These are phyloP conservation scores for Melanerpes formicivorus DNA, from an alignment of 2,113 vertebrate species.

Conservation along the genomic window DNA sequence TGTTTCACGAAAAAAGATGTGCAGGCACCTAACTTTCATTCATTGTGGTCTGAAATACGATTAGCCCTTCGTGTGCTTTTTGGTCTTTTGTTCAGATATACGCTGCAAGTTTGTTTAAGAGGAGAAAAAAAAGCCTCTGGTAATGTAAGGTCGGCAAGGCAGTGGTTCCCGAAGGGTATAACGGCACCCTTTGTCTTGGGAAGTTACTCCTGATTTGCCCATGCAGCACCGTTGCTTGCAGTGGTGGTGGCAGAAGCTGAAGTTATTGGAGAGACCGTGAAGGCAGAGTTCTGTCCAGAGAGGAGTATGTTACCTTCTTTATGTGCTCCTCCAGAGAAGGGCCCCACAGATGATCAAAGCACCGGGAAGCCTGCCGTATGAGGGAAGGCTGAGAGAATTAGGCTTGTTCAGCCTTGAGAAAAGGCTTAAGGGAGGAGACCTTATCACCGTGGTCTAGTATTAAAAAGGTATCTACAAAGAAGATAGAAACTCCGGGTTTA, in stretches of 20 bases:
- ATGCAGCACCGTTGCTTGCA: fast-evolving
- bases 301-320: fast-evolving
- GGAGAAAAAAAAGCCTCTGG: background rate
- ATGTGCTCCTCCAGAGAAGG: too few species aligned
- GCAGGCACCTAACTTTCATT: background rate
- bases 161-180: background rate
- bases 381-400: too few species aligned
- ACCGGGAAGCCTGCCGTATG: too few species aligned
- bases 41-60: fast-evolving
- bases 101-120: fast-evolving
- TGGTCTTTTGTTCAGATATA: background rate
- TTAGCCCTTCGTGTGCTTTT: background rate
- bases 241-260: background rate
- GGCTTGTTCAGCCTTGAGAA: too few species aligned
- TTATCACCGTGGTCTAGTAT: too few species aligned
- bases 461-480: too few species aligned
- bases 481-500: too few species aligned
- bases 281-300: background rate
- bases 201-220: background rate
- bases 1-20: background rate
- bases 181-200: background rate
- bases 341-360: too few species aligned
- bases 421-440: too few species aligned
- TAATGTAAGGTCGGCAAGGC: fast-evolving
- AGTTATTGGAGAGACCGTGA: fast-evolving